These are phyloP conservation scores for Zeus faber DNA, from an alignment of 2,113 vertebrate species.

Conservation along the genomic window DNA sequence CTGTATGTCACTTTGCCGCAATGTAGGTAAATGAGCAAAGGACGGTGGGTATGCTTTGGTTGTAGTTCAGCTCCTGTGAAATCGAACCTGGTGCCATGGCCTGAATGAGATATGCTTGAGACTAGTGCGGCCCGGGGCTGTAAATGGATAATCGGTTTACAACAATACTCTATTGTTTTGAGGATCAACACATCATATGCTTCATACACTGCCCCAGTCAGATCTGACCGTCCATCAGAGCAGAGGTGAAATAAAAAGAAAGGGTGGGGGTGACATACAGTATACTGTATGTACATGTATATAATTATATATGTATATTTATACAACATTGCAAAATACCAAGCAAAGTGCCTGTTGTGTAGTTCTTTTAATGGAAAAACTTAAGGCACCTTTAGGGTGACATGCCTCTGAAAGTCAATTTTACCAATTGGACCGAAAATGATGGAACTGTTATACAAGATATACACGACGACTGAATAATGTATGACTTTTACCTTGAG, in stretches of 20 bases:
- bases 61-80: background rate
- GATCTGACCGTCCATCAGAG: slow-evolving; percentile 28
- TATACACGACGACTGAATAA: no score
- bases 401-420: no score
- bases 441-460: no score
- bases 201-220: slow-evolving; percentile 37
- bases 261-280: no score
- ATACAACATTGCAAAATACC: no score
- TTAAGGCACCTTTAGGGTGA: no score
- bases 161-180: slow-evolving; percentile 69
- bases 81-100: slow-evolving; percentile 8
- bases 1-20: background rate
- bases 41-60: background rate
- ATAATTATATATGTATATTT: no score
- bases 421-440: no score
- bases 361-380: no score
- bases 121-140: slow-evolving; percentile 34
- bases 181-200: slow-evolving; percentile 70
- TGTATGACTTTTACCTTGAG: background rate
- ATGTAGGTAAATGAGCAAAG: background rate
- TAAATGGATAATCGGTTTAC: slow-evolving; percentile 48
- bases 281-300: background rate
- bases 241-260: slow-evolving; percentile 37
- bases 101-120: slow-evolving; percentile 47
- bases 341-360: no score